Evolutionary conservation across 1,140 invertebrate genomes (phyloP).

Genomic region (Calliphora vicina): DNA sequence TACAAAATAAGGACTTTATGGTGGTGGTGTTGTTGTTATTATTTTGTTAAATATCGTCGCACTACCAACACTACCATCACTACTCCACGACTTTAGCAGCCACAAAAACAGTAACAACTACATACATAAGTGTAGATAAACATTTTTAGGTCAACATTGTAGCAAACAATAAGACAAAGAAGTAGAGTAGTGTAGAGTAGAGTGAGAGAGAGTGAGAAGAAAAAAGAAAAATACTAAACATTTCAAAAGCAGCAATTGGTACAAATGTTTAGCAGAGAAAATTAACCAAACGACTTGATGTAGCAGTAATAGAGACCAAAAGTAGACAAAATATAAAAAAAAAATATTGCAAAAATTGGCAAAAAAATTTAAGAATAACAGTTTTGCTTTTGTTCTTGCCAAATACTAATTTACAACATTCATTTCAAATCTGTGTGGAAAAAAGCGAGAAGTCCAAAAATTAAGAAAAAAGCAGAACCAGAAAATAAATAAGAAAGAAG

Average conservation of each 20-base stretch:
- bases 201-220: background rate
- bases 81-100: background rate
- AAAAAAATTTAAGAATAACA: no score
- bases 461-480: background rate
- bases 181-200: background rate
- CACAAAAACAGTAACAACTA: background rate
- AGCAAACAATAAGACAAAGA: background rate
- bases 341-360: no score
- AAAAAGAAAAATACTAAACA: background rate
- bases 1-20: background rate
- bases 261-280: background rate
- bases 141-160: background rate
- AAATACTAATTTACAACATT: constrained; percentile 6
- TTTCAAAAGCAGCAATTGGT: background rate
- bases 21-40: background rate
- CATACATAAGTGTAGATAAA: background rate
- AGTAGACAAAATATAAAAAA: background rate
- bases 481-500: constrained; percentile 11
- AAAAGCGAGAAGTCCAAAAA: background rate
- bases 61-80: background rate
- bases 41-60: background rate
- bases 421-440: background rate
- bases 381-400: background rate
- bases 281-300: background rate
- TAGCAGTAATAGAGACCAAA: background rate